These are phyloP conservation scores for Trididemnum clinides DNA, from an alignment of 23 tunicate species.

Conservation along the genomic window DNA sequence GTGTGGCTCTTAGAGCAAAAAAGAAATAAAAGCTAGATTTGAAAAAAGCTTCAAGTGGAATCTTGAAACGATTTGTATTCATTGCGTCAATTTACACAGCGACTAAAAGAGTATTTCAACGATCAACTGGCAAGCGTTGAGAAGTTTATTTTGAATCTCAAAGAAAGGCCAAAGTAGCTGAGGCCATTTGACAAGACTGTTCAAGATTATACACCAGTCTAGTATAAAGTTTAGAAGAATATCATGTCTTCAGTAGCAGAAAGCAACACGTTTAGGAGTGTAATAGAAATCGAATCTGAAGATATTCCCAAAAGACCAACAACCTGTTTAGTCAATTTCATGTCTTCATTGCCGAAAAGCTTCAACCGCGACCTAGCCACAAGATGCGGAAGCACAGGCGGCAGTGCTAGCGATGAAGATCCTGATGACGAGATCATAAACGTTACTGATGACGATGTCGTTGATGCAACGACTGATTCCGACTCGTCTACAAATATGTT, in stretches of 20 bases:
- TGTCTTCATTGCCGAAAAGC: background rate
- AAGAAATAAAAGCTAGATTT: conserved; percentile 5
- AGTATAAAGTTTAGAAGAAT: too few relatives aligned
- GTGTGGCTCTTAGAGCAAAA: conserved; percentile 27
- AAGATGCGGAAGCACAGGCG: conserved; percentile 58
- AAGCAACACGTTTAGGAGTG: too few relatives aligned
- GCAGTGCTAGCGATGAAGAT: conserved; percentile 29
- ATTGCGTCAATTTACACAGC: conserved; percentile 34
- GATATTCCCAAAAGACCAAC: background rate
- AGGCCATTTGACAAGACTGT: too few relatives aligned
- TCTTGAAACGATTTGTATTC: conserved; percentile 27
- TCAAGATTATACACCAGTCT: too few relatives aligned
- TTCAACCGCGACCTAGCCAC: background rate
- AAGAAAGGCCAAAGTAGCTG: too few relatives aligned
- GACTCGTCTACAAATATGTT: background rate
- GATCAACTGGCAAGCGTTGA: conserved; percentile 7
- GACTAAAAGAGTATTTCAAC: background rate
- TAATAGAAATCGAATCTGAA: background rate
- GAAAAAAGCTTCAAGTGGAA: conserved; percentile 9
- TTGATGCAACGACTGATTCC: conserved; percentile 11
- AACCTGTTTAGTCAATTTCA: background rate
- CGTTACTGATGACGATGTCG: conserved; percentile 85
- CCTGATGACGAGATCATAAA: conserved; percentile 80
- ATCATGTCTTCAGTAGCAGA: background rate
- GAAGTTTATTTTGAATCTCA: background rate